These are phyloP conservation scores for Acanthochromis polyacanthus DNA, from an alignment of 2,113 vertebrate species.

Conservation along the genomic window DNA sequence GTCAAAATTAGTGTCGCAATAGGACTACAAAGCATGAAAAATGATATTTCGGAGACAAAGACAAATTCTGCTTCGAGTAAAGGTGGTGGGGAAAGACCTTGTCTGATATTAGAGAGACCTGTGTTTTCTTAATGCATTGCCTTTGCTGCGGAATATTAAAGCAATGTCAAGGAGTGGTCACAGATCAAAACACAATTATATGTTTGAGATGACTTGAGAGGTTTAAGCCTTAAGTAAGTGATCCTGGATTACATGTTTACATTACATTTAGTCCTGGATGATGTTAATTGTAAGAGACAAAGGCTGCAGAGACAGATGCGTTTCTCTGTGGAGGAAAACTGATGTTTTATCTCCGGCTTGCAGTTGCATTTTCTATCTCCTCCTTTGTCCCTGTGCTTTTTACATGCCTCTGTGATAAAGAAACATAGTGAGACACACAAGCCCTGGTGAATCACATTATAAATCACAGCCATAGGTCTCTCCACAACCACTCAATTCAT, in stretches of 20 bases:
- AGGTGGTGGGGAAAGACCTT: neutral
- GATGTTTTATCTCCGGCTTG: neutral
- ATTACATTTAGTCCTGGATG: constrained; percentile 8
- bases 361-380: neutral
- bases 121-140: neutral
- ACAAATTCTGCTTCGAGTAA: neutral
- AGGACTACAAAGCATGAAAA: too few relatives aligned
- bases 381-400: constrained; percentile 19
- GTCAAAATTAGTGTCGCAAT: neutral
- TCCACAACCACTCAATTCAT: constrained; percentile 45
- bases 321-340: neutral
- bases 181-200: constrained; percentile 24
- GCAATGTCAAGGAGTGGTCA: neutral
- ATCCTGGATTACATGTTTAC: constrained; percentile 15
- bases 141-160: neutral
- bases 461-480: constrained; percentile 52
- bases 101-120: neutral
- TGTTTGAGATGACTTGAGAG: constrained; percentile 1
- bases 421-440: constrained; percentile 15
- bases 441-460: constrained; percentile 39
- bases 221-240: neutral
- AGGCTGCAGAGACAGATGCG: neutral
- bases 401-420: constrained; percentile 15
- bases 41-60: too few relatives aligned
- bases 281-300: neutral